Percentiles rank a stretch among this genome's conserved stretches.
Conservation (phyloP, 2,888 invertebrate genomes). For the Stenichneumon culpator region DNA sequence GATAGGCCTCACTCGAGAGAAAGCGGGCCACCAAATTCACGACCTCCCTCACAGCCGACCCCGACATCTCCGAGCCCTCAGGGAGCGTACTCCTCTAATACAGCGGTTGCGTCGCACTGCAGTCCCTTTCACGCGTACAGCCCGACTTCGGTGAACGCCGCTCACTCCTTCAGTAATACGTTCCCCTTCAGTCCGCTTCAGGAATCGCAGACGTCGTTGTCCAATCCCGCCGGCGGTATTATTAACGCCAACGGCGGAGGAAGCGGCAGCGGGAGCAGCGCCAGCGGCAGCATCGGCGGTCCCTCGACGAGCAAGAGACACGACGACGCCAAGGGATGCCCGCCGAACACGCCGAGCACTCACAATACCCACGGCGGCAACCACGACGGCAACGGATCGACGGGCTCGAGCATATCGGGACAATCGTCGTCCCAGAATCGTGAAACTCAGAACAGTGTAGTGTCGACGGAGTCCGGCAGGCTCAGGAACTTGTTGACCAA, state of each 20-base stretch:
- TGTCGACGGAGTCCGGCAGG: constrained; percentile 85
- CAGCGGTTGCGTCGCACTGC: constrained; percentile 86
- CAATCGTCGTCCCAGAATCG: constrained; percentile 61
- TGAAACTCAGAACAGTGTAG: constrained; percentile 75
- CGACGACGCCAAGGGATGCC: constrained; percentile 60
- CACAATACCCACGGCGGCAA: constrained; percentile 60
- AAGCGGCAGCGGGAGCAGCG: constrained; percentile 77
- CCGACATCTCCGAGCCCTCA: constrained; percentile 86
- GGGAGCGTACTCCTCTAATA: constrained; percentile 81
- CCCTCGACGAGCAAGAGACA: constrained; percentile 67
- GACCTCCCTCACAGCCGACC: constrained; percentile 88
- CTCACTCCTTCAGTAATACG: constrained; percentile 86
- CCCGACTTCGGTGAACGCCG: constrained; percentile 85
- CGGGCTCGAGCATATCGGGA: constrained; percentile 52
- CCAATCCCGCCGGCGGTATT: constrained; percentile 75
- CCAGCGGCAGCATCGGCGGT: constrained; percentile 81
- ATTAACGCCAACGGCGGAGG: constrained; percentile 82
- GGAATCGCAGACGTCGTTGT: constrained; percentile 85
- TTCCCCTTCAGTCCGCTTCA: constrained; percentile 89
- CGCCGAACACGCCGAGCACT: constrained; percentile 46
- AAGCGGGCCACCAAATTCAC: constrained; percentile 87
- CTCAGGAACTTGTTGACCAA: constrained; percentile 86
- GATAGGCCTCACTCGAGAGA: constrained; percentile 88
- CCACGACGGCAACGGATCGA: constrained; percentile 62
- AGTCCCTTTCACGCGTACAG: constrained; percentile 85